Conservation (phyloP, 1,140 invertebrate genomes). For the Meloidogyne chitwoodi region DNA sequence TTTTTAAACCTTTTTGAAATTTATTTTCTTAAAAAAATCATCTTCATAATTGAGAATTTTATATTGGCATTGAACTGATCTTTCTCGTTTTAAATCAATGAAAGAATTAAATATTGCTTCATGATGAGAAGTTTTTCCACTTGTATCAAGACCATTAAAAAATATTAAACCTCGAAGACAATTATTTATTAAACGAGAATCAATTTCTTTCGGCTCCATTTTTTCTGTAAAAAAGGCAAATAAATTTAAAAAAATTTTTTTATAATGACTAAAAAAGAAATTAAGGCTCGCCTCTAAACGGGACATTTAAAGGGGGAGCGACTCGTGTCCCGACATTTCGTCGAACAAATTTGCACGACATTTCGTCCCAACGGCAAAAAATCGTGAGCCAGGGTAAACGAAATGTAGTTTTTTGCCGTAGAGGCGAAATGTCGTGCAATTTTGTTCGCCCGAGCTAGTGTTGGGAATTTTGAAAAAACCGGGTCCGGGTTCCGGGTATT, state of each 20-base stretch:
- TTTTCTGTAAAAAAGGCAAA: background rate
- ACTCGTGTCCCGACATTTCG: too few species aligned
- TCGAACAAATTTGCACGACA: too few species aligned
- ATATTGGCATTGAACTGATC: conserved; percentile 28
- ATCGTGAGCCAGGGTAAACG: too few species aligned
- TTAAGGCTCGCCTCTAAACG: too few species aligned
- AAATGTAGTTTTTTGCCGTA: too few species aligned
- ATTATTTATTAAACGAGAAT: conserved; percentile 30
- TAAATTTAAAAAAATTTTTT: background rate
- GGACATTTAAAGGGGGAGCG: too few species aligned
- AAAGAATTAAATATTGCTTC: conserved; percentile 35
- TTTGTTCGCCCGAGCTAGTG: too few species aligned
- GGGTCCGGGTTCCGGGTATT: too few species aligned
- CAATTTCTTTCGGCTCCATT: conserved; percentile 47
- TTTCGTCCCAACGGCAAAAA: too few species aligned
- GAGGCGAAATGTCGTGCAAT: too few species aligned
- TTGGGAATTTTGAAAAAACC: too few species aligned
- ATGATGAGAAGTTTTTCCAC: conserved; percentile 31
- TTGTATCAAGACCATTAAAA: conserved; percentile 36
- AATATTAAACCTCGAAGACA: conserved; percentile 34
- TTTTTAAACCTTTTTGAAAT: background rate
- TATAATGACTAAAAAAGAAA: background rate
- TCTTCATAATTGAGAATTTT: conserved; percentile 31
- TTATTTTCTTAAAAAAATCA: conserved; percentile 25
- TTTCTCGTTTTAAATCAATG: background rate